Percentiles rank a stretch among this genome's conserved stretches.
phyloP scores from a whole-genome alignment of 2,797 vertebrate genomes.

The Phataginus tricuspis region DNA sequence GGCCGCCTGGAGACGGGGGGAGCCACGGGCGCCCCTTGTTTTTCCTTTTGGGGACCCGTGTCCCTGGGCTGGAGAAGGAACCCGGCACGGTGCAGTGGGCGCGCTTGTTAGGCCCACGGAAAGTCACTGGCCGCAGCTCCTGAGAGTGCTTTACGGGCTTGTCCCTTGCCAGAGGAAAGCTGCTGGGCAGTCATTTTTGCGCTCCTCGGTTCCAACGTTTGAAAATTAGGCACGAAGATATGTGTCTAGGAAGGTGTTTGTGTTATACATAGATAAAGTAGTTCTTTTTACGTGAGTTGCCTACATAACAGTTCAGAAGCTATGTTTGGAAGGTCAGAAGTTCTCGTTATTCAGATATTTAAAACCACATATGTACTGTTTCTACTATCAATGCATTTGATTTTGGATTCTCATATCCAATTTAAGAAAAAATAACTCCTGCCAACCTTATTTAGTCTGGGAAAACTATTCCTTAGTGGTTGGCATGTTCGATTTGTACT shows the following conservation, averaged over 20 bases:
- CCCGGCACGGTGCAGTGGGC: neutral
- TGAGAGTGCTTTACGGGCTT: neutral
- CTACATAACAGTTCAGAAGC: neutral
- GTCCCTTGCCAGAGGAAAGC: accelerated
- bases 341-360: neutral
- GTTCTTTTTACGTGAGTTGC: neutral
- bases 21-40: neutral
- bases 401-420: neutral
- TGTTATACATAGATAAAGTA: neutral
- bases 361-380: neutral
- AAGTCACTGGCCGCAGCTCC: neutral
- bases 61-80: neutral
- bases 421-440: conserved; percentile 9
- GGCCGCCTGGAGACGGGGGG: neutral
- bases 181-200: neutral
- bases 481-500: neutral
- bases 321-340: neutral
- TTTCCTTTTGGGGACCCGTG: neutral
- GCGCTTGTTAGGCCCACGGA: neutral
- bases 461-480: neutral
- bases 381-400: neutral
- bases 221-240: neutral
- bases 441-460: neutral
- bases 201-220: neutral
- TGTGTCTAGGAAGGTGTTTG: neutral